Conservation (phyloP, 2,113 vertebrate species). For the Alligator sinensis region DNA sequence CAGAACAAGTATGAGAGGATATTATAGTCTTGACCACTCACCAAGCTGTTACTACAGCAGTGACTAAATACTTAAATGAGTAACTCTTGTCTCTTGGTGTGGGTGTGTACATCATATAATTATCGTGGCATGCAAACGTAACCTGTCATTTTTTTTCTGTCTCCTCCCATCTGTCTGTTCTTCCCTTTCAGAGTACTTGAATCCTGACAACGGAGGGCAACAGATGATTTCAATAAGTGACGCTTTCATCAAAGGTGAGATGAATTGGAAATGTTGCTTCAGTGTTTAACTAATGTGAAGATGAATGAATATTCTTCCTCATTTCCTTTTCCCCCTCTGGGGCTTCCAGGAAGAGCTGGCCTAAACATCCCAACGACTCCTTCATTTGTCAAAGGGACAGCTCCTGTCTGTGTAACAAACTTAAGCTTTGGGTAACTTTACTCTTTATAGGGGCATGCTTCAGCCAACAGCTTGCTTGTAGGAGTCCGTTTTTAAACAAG, state of each 20-base stretch:
- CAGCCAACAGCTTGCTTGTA: background rate
- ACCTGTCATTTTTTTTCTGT: constrained; percentile 58
- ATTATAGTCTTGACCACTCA: constrained; percentile 50
- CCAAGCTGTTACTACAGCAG: constrained; percentile 51
- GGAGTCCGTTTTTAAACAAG: background rate
- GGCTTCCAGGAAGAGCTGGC: background rate
- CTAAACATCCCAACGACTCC: background rate
- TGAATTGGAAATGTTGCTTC: background rate
- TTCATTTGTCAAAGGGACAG: background rate
- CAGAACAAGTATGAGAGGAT: constrained; percentile 50
- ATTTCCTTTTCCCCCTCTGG: too few relatives aligned
- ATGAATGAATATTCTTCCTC: background rate
- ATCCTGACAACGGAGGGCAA: constrained; percentile 93
- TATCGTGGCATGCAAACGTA: constrained; percentile 44
- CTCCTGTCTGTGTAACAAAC: too few relatives aligned
- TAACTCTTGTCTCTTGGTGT: constrained; percentile 60
- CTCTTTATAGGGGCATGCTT: background rate
- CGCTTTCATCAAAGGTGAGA: constrained; percentile 97
- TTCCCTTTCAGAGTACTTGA: constrained; percentile 86
- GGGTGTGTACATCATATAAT: constrained; percentile 73
- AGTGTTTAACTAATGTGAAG: background rate
- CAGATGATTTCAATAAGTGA: constrained; percentile 95
- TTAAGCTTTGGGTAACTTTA: background rate
- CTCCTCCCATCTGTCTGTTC: constrained; percentile 69
- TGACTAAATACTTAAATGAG: constrained; percentile 63